Evolutionary conservation across 1,140 invertebrate genomes (phyloP).

Genomic region (Musca domestica): DNA sequence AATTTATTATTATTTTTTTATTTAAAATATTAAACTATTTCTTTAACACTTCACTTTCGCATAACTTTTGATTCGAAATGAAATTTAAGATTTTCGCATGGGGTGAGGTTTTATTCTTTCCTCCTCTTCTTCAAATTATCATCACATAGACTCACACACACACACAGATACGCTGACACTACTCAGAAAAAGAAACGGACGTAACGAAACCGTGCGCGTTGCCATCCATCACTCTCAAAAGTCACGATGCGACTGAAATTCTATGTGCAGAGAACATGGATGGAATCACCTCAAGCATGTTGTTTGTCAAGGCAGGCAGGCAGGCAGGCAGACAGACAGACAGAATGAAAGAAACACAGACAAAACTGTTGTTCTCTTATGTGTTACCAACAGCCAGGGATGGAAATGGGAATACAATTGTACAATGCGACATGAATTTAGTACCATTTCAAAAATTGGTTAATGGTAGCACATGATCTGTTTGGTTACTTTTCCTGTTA

Average conservation of each 20-base stretch:
- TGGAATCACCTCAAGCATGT: background rate
- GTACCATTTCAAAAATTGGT: background rate
- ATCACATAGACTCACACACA: background rate
- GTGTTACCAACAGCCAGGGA: background rate
- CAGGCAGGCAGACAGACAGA: too few relatives aligned
- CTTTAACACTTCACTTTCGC: too few relatives aligned
- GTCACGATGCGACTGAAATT: slow-evolving; percentile 15
- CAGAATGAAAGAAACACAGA: too few relatives aligned
- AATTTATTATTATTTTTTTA: too few relatives aligned
- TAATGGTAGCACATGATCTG: background rate
- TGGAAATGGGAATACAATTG: background rate
- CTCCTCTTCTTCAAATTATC: background rate
- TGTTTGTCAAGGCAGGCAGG: too few relatives aligned
- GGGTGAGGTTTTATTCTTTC: background rate
- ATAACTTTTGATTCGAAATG: too few relatives aligned
- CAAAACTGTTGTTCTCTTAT: too few relatives aligned
- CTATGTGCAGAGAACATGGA: background rate
- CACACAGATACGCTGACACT: background rate
- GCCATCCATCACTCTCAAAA: slow-evolving; percentile 21
- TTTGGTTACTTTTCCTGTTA: too few relatives aligned
- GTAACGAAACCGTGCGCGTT: background rate
- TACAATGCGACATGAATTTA: background rate
- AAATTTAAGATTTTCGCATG: too few relatives aligned
- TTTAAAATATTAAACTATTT: too few relatives aligned
- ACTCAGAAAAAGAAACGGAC: background rate